Evolutionary conservation across 2,113 vertebrate species (phyloP).

Genomic region (Otus sunia): DNA sequence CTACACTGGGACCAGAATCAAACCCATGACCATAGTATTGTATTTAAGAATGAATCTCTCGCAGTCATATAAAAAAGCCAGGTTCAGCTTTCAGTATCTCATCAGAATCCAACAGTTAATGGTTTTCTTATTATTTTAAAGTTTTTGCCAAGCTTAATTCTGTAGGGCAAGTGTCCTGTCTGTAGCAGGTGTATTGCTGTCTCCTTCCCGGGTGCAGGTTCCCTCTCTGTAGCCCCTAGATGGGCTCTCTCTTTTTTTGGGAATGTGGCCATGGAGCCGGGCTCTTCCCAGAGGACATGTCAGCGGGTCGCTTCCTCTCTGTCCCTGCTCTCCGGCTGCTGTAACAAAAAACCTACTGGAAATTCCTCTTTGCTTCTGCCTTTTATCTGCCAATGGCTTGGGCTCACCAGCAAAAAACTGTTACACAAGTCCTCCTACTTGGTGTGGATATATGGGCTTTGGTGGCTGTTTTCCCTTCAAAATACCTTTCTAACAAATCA

Average conservation of each 20-base stretch:
- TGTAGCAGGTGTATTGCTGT: background rate
- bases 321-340: background rate
- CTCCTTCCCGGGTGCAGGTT: background rate
- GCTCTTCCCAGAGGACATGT: background rate
- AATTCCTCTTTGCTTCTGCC: background rate
- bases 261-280: accelerated
- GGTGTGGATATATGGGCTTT: background rate
- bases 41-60: background rate
- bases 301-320: background rate
- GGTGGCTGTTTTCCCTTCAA: background rate
- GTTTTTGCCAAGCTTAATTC: background rate
- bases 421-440: background rate
- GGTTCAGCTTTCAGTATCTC: background rate
- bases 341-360: background rate
- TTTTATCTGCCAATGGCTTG: background rate
- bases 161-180: background rate
- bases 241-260: background rate
- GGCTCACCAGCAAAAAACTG: background rate
- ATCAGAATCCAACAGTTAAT: background rate
- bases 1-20: constrained; percentile 24
- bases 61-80: background rate
- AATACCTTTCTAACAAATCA: background rate
- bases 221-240: accelerated
- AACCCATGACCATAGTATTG: background rate
- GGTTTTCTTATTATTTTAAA: background rate